Conservation (phyloP, 2,113 vertebrate species). For the Oncorhynchus mykiss region DNA sequence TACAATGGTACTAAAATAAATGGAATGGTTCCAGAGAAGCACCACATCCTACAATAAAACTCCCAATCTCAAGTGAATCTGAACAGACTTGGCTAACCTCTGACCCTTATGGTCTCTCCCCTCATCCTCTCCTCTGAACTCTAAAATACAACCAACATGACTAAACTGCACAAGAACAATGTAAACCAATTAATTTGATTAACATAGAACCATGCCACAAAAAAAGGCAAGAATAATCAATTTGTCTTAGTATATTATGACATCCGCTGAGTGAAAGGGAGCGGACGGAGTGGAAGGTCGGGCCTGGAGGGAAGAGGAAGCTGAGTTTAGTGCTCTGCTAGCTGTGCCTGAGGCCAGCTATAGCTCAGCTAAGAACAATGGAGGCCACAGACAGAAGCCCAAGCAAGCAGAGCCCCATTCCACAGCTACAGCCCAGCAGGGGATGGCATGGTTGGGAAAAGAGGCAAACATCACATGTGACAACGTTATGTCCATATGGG, state of each 20-base stretch:
- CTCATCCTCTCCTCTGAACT: conserved; percentile 19
- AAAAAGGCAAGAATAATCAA: conserved; percentile 55
- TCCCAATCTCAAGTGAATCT: conserved; percentile 4
- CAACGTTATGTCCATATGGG: too few relatives aligned
- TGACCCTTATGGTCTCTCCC: not conserved
- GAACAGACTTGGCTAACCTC: conserved; percentile 27
- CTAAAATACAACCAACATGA: conserved; percentile 30
- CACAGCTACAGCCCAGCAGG: not conserved
- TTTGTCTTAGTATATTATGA: conserved; percentile 50
- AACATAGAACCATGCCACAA: conserved; percentile 30
- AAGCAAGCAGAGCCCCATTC: not conserved
- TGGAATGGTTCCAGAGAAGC: not conserved
- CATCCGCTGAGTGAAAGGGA: conserved; percentile 50
- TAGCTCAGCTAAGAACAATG: conserved; percentile 36
- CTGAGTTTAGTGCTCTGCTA: conserved; percentile 35
- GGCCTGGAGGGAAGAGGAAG: conserved; percentile 40
- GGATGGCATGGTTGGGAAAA: too few relatives aligned
- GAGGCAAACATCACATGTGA: too few relatives aligned
- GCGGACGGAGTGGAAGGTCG: conserved; percentile 15
- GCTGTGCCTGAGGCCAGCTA: conserved; percentile 42
- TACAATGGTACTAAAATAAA: conserved; percentile 1
- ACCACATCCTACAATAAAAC: conserved; percentile 14
- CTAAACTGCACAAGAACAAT: conserved; percentile 29
- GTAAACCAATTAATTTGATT: conserved; percentile 50
- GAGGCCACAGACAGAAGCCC: conserved; percentile 25